Evolutionary conservation across 2,113 vertebrate species (phyloP), one percentile per base, ranked within the genome.

Genomic region (Pachypanchax playfairii): DNA sequence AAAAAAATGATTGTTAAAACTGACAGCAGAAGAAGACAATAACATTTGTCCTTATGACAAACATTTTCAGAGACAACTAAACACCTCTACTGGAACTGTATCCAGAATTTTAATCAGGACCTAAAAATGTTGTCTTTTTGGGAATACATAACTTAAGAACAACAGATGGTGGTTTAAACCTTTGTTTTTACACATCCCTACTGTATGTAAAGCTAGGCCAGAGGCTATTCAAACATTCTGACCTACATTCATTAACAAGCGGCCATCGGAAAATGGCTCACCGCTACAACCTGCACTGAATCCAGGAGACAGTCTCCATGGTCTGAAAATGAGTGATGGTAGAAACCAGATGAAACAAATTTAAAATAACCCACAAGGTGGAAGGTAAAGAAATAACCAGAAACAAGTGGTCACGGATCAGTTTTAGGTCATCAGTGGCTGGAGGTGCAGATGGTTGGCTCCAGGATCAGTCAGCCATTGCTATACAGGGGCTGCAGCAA

Each of bases 361-460:
- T 70, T 44, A 62, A 67, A 78, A 75, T 22, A 41, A 29, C 56
- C 20, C 13, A 4, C 11, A 33, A 60, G 49, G 49, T 47, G 24
- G 26, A 26, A n/a, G 17, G 31, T 28, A n/a, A 33, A 43, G 38
- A 42, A 0, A 62, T 28, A 46, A 46, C 6, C 46, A 59, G 29
- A 39, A 59, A 63, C 22, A 25, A 21, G 43, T 0, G 15, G 46
- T 26, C 33, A 12, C 2, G 20, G 43, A 0, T 26, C 39, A 39
- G 59, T 69, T 69, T 70, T 6, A 56, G 74, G 77, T 70, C 80
- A 58, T 39, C 10, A 0, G 42, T 67, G 43, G 73, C 79, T 56
- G 48, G 24, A 57, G 56, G 59, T 60, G 49, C 48, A 59, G 62
- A 58, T 54, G 33, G 52, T 75, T 65, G 51, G 41, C 42, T 70